Evolutionary conservation across 1,140 invertebrate species (phyloP).

Genomic region (Aradophagus sp.): DNA sequence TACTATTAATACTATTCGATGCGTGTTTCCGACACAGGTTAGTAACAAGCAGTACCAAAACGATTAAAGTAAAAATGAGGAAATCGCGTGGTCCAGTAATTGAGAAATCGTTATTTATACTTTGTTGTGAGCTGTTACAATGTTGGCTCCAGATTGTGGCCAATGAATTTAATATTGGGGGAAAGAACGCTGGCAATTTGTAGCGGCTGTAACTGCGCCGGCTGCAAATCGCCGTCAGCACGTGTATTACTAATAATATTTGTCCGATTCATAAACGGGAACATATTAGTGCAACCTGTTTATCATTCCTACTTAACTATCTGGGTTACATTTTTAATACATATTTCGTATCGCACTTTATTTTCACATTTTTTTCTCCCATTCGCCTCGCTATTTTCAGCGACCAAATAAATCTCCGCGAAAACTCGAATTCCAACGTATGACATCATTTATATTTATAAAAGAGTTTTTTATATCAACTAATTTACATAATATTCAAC

Average conservation of each 20-base stretch:
- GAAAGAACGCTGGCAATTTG: conserved; percentile 19
- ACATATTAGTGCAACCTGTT: conserved; percentile 24
- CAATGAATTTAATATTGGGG: conserved; percentile 20
- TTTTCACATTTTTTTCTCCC: conserved; percentile 22
- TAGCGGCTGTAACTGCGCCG: conserved; percentile 10
- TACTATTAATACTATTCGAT: too few species aligned
- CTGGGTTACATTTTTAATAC: conserved; percentile 15
- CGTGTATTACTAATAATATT: conserved; percentile 33
- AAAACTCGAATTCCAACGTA: too few species aligned
- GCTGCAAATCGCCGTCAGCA: conserved; percentile 10
- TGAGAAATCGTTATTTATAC: too few species aligned
- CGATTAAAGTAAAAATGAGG: too few species aligned
- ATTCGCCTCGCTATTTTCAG: conserved; percentile 13
- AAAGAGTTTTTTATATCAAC: too few species aligned
- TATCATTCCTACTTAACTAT: conserved; percentile 25
- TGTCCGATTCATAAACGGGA: conserved; percentile 25
- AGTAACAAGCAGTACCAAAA: too few species aligned
- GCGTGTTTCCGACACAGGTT: too few species aligned
- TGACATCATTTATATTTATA: too few species aligned
- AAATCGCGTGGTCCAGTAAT: too few species aligned
- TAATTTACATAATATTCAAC: too few species aligned
- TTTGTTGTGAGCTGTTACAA: conserved; percentile 11
- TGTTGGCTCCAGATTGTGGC: conserved; percentile 20
- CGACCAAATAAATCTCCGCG: not conserved
- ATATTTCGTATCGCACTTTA: conserved; percentile 4